A percentile compares a stretch with the other conserved stretches of the same genome.
phyloP scores from a whole-genome alignment of 2,888 invertebrate species.

The Cosmorhoe ocellata region DNA sequence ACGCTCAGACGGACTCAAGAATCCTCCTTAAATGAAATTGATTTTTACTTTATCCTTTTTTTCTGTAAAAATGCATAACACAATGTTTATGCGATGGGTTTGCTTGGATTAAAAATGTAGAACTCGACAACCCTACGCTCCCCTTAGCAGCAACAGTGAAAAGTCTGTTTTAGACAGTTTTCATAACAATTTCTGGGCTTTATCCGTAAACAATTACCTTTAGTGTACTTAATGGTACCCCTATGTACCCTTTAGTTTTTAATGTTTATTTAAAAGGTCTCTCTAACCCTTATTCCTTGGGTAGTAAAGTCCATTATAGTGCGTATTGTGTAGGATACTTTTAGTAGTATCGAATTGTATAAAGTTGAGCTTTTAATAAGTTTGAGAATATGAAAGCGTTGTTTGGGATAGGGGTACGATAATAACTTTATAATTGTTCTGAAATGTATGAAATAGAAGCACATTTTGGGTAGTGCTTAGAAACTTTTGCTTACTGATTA shows the following conservation, averaged over 20 bases:
- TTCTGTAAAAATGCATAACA: no score
- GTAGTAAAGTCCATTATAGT: neutral
- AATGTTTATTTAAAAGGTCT: conserved; percentile 14
- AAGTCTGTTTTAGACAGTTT: conserved; percentile 39
- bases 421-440: conserved; percentile 9
- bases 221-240: conserved; percentile 1
- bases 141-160: conserved; percentile 24
- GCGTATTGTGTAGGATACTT: neutral
- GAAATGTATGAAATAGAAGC: neutral
- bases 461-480: neutral
- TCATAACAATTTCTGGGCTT: conserved; percentile 33
- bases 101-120: neutral
- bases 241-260: conserved; percentile 10
- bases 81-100: no score
- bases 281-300: neutral
- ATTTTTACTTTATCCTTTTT: no score
- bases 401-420: conserved; percentile 1
- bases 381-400: neutral
- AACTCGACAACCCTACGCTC: conserved; percentile 6
- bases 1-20: no score
- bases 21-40: no score
- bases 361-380: conserved; percentile 3
- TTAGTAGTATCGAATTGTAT: neutral
- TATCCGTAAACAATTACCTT: conserved; percentile 31
- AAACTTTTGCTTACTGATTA: no score